Conservation (phyloP, 2,113 vertebrate species). For the Pangasianodon gigas region DNA sequence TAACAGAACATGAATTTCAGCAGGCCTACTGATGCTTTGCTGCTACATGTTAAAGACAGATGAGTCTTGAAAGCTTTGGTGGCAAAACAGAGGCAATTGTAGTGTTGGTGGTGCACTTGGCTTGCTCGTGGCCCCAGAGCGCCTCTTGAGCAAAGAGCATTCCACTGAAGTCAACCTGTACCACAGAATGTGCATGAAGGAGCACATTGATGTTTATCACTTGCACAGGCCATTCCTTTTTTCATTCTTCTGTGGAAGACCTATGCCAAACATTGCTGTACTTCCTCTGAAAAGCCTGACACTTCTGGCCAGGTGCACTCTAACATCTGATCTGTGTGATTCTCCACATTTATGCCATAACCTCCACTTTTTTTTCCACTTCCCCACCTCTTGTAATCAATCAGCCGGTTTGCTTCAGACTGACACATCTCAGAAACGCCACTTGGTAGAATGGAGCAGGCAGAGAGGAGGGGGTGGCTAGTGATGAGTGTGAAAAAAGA, state of each 20-base stretch:
- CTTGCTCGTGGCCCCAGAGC: slow-evolving; percentile 15
- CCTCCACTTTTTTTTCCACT: neutral
- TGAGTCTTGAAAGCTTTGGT: neutral
- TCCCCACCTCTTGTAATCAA: neutral
- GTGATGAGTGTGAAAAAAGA: slow-evolving; percentile 48
- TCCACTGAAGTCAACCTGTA: slow-evolving; percentile 63
- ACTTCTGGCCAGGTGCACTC: neutral
- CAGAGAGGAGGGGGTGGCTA: neutral
- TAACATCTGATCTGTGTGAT: neutral
- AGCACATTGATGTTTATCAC: slow-evolving; percentile 18
- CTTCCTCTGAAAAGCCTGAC: neutral
- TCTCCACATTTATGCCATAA: too few relatives aligned
- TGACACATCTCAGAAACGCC: slow-evolving; percentile 1
- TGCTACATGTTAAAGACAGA: neutral
- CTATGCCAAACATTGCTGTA: neutral
- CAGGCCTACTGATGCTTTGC: neutral
- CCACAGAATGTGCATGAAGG: neutral
- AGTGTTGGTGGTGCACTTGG: slow-evolving; percentile 41
- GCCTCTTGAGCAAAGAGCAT: slow-evolving; percentile 61
- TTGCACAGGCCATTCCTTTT: neutral
- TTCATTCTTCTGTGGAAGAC: neutral
- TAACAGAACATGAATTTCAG: neutral
- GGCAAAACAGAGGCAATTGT: slow-evolving; percentile 55
- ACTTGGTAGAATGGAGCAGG: neutral
- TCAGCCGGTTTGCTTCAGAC: neutral